These are phyloP conservation scores for Homalodisca vitripennis DNA, from an alignment of 1,140 invertebrate genomes.

Conservation along the genomic window DNA sequence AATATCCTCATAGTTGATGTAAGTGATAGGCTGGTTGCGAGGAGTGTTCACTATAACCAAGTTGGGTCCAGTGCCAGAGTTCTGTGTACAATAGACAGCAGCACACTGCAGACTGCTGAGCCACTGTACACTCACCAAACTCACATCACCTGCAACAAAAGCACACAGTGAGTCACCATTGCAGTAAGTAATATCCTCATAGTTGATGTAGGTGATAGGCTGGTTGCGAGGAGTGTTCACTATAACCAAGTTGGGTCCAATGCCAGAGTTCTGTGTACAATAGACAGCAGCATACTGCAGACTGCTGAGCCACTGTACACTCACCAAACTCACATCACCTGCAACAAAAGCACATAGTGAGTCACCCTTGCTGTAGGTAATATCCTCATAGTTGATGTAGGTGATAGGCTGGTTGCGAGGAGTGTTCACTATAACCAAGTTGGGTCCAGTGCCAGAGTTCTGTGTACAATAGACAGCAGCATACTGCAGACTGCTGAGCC, in stretches of 20 bases:
- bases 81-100: slow-evolving; percentile 53
- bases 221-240: slow-evolving; percentile 70
- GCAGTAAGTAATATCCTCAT: slow-evolving; percentile 78
- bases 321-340: slow-evolving; percentile 51
- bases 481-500: slow-evolving; percentile 77
- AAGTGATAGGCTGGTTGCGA: slow-evolving; percentile 60
- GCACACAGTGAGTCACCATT: slow-evolving; percentile 51
- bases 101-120: slow-evolving; percentile 75
- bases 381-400: slow-evolving; percentile 73
- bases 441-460: background rate
- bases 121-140: slow-evolving; percentile 62
- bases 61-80: background rate
- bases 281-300: slow-evolving; percentile 72
- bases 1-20: slow-evolving; percentile 73
- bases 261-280: slow-evolving; percentile 32
- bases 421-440: slow-evolving; percentile 63
- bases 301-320: slow-evolving; percentile 68
- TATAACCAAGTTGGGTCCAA: slow-evolving; percentile 53
- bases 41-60: slow-evolving; percentile 68
- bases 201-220: slow-evolving; percentile 60
- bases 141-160: slow-evolving; percentile 41
- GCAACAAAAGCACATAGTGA: background rate
- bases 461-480: slow-evolving; percentile 57
- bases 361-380: slow-evolving; percentile 71
- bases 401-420: slow-evolving; percentile 62